Percentiles rank a stretch among this genome's conserved stretches.
phyloP scores from a whole-genome alignment of 37 sponge, comb jelly and placozoan genomes.

The Eunapius fragilis region DNA sequence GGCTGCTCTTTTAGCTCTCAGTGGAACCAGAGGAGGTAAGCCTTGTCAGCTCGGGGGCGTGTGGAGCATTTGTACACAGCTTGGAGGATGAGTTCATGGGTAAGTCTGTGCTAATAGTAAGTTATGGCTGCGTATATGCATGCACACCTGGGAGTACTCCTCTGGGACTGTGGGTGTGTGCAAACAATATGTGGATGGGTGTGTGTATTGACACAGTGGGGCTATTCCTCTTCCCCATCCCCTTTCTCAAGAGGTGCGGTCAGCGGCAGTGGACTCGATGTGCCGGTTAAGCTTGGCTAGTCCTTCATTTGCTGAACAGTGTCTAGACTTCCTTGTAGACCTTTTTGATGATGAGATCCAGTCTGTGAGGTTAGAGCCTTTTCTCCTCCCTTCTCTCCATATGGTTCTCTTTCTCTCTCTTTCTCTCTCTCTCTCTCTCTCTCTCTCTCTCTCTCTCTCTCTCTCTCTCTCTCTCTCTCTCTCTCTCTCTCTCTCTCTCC shows the following conservation, averaged over 20 bases:
- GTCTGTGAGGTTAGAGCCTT: slow-evolving; percentile 48
- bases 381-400: no score
- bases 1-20: slow-evolving; percentile 35
- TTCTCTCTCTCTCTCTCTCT: no score
- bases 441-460: no score
- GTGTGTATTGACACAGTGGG: no score
- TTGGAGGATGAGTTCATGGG: slow-evolving; percentile 94
- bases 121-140: not conserved
- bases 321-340: slow-evolving; percentile 88
- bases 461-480: no score
- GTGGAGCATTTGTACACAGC: slow-evolving; percentile 93
- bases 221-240: not conserved
- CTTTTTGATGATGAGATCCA: slow-evolving; percentile 97
- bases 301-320: slow-evolving; percentile 61
- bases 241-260: slow-evolving; percentile 89
- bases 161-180: not conserved
- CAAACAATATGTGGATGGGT: no score
- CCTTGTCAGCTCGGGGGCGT: slow-evolving; percentile 85
- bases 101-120: no score
- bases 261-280: slow-evolving; percentile 83
- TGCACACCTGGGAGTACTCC: not conserved
- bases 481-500: no score
- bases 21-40: slow-evolving; percentile 64
- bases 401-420: no score
- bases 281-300: slow-evolving; percentile 47